Percentiles rank a stretch among this genome's conserved stretches.
Conservation (phyloP, 2,113 vertebrate genomes). For the Pogonocichla stellata region DNA sequence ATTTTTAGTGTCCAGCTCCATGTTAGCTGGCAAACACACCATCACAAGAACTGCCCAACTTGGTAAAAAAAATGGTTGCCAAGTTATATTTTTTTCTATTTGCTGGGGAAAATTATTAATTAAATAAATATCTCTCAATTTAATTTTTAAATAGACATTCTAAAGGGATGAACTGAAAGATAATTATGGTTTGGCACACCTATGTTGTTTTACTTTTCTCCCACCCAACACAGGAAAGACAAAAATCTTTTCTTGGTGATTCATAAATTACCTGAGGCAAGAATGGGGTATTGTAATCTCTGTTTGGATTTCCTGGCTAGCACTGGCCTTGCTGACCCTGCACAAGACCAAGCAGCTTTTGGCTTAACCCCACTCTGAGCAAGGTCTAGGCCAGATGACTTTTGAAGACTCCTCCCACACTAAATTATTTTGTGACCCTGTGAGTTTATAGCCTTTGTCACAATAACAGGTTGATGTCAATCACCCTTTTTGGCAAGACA, state of each 20-base stretch:
- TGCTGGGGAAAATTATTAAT: not conserved
- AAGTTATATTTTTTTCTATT: not conserved
- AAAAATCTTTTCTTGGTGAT: not conserved
- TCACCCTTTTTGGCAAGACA: not conserved
- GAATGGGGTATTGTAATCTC: not conserved
- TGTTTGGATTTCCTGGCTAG: not conserved
- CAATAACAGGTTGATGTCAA: not conserved
- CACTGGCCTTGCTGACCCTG: not conserved
- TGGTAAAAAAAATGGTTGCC: not conserved
- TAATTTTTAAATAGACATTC: not conserved
- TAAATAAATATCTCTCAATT: not conserved
- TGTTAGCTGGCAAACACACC: not conserved
- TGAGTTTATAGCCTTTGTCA: not conserved
- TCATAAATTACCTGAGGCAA: not conserved
- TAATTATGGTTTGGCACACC: not conserved
- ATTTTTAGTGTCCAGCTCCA: not conserved
- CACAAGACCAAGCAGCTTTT: not conserved
- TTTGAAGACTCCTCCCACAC: not conserved
- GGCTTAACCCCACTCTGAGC: not conserved
- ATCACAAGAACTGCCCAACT: not conserved
- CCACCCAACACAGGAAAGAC: not conserved
- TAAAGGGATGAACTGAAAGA: not conserved
- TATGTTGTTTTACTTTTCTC: constrained; percentile 2
- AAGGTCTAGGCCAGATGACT: not conserved
- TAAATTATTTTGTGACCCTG: not conserved